These are phyloP conservation scores for Tineola bisselliella DNA, from an alignment of 2,888 invertebrate genomes.

Conservation along the genomic window DNA sequence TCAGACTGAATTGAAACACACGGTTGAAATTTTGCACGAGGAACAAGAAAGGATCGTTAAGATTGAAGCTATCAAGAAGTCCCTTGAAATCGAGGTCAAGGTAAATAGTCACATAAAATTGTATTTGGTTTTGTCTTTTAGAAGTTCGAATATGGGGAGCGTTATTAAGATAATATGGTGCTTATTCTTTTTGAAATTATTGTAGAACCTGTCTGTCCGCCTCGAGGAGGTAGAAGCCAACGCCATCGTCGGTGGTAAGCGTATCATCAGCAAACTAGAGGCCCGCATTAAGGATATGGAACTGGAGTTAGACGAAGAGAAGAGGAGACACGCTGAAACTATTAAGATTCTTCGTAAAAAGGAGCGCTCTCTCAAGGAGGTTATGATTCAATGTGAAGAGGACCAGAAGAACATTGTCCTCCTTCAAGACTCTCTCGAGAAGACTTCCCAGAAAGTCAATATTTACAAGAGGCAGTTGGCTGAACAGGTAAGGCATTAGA, in stretches of 20 bases:
- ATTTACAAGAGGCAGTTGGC: conserved; percentile 96
- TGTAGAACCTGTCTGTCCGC: conserved; percentile 84
- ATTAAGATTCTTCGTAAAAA: conserved; percentile 98
- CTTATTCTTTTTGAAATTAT: background rate
- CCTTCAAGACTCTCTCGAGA: conserved; percentile 91
- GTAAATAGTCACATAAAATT: conserved; percentile 28
- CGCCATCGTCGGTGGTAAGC: conserved; percentile 95
- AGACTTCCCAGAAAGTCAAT: conserved; percentile 85
- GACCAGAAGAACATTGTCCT: conserved; percentile 95
- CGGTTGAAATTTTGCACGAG: conserved; percentile 92
- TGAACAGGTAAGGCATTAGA: conserved; percentile 75
- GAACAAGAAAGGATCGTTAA: conserved; percentile 97
- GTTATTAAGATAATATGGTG: too few species aligned
- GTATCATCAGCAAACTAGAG: conserved; percentile 97
- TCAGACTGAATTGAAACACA: conserved; percentile 91
- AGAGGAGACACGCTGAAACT: conserved; percentile 96
- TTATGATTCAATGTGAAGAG: conserved; percentile 94
- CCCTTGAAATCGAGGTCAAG: conserved; percentile 96
- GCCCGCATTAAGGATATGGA: conserved; percentile 94
- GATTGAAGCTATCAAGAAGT: conserved; percentile 97
- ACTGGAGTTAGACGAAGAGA: conserved; percentile 94
- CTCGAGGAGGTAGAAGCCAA: conserved; percentile 97
- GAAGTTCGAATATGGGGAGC: too few species aligned
- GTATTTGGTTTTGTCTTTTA: too few species aligned
- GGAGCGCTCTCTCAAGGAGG: conserved; percentile 96